Evolutionary conservation across 2,113 vertebrate genomes (phyloP).

Genomic region (Nannospalax galili): DNA sequence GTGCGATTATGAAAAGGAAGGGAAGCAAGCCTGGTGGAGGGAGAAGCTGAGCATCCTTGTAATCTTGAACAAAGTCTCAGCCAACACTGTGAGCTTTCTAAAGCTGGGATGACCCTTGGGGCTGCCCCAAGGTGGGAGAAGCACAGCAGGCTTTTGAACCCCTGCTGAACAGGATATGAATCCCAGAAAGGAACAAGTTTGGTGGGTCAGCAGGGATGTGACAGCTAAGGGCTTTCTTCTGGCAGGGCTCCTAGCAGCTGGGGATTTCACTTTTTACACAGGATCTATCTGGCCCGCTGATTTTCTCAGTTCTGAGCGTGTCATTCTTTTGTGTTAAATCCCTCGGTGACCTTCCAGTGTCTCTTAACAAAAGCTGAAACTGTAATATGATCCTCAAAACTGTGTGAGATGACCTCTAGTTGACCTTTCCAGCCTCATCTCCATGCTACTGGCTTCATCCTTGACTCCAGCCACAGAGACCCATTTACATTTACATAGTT

Average conservation of each 20-base stretch:
- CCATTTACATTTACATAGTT: not conserved
- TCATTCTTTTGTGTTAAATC: slow-evolving; percentile 2
- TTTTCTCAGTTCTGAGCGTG: not conserved
- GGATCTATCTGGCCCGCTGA: not conserved
- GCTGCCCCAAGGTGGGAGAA: not conserved
- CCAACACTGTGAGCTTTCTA: not conserved
- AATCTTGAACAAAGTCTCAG: not conserved
- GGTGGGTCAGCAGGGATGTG: not conserved
- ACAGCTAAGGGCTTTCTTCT: not conserved
- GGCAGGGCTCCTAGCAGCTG: not conserved
- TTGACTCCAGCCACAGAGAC: not conserved
- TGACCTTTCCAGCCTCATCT: not conserved
- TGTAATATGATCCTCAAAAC: not conserved
- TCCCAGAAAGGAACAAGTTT: not conserved
- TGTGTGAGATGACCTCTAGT: not conserved
- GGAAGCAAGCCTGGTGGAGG: not conserved
- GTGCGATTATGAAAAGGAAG: not conserved
- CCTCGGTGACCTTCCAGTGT: not conserved
- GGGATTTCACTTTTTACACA: not conserved
- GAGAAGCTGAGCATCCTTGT: not conserved
- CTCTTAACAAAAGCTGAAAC: not conserved
- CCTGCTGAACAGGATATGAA: not conserved
- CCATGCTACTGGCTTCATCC: not conserved
- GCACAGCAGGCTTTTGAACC: not conserved
- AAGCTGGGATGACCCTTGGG: not conserved